Evolutionary conservation across 2,797 vertebrate genomes (phyloP).

Genomic region (Momotus momota): DNA sequence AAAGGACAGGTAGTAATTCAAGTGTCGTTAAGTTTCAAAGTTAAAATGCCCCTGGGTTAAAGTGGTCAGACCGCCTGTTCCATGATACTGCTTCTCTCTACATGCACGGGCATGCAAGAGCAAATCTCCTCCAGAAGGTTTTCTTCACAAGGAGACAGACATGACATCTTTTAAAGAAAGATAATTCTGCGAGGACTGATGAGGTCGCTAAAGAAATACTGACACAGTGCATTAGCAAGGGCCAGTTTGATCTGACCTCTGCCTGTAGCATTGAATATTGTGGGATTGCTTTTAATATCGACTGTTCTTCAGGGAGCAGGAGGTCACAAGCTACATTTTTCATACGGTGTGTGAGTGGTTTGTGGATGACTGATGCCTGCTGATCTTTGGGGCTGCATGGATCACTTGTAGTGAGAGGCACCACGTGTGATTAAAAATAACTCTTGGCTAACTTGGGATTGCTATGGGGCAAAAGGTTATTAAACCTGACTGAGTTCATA

Average conservation of each 20-base stretch:
- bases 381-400: constrained; percentile 43
- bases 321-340: constrained; percentile 18
- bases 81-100: background rate
- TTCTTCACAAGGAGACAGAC: background rate
- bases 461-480: constrained; percentile 28
- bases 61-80: background rate
- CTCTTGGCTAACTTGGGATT: background rate
- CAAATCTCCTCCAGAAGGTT: background rate
- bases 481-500: background rate
- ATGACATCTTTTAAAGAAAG: constrained; percentile 14
- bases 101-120: background rate
- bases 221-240: constrained; percentile 49
- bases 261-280: constrained; percentile 2
- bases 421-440: background rate
- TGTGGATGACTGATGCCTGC: constrained; percentile 48
- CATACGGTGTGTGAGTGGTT: background rate
- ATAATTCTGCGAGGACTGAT: constrained; percentile 41
- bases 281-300: constrained; percentile 52
- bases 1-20: constrained; percentile 1
- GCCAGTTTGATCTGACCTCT: constrained; percentile 46
- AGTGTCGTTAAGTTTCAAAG: background rate
- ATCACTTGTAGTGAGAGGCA: constrained; percentile 36
- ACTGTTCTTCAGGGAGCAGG: constrained; percentile 43
- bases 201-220: constrained; percentile 54
- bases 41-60: background rate